phyloP scores from a whole-genome alignment of 2,113 vertebrate species.

The Neofelis nebulosa region DNA sequence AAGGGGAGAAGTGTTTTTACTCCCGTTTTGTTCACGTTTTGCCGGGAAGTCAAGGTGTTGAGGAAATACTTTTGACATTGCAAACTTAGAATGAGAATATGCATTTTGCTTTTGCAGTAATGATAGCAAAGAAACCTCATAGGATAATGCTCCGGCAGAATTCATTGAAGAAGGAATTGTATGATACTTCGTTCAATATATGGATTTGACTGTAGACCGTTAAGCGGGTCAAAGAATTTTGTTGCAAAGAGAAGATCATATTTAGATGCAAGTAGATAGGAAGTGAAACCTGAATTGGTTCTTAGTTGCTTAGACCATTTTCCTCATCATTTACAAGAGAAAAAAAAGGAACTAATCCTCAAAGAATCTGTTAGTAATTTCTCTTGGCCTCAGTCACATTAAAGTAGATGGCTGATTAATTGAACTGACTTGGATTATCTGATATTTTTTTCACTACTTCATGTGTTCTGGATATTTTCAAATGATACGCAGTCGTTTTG shows the following conservation, averaged over 20 bases:
- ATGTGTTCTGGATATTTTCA: not conserved
- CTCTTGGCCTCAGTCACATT: slow-evolving; percentile 36
- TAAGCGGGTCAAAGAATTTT: not conserved
- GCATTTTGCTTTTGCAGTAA: not conserved
- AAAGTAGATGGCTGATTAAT: not conserved
- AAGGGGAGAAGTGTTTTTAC: not conserved
- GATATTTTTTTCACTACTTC: not conserved
- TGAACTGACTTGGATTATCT: slow-evolving; percentile 9
- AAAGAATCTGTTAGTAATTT: slow-evolving; percentile 33
- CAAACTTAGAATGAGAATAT: not conserved
- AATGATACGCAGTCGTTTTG: not conserved
- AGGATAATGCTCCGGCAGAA: not conserved
- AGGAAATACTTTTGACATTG: slow-evolving; percentile 5
- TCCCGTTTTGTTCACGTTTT: not conserved
- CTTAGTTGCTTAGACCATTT: slow-evolving; percentile 1
- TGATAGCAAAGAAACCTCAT: not conserved
- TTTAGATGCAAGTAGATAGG: not conserved
- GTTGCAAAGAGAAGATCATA: slow-evolving; percentile 24
- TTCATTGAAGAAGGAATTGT: not conserved
- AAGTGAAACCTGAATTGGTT: slow-evolving; percentile 3
- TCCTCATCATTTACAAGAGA: not conserved
- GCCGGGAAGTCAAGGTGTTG: not conserved
- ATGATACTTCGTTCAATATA: not conserved
- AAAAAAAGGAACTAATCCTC: slow-evolving; percentile 24
- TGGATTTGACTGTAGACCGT: not conserved